Conservation (phyloP, 2,888 invertebrate species). For the Drosophila buzzatii region DNA sequence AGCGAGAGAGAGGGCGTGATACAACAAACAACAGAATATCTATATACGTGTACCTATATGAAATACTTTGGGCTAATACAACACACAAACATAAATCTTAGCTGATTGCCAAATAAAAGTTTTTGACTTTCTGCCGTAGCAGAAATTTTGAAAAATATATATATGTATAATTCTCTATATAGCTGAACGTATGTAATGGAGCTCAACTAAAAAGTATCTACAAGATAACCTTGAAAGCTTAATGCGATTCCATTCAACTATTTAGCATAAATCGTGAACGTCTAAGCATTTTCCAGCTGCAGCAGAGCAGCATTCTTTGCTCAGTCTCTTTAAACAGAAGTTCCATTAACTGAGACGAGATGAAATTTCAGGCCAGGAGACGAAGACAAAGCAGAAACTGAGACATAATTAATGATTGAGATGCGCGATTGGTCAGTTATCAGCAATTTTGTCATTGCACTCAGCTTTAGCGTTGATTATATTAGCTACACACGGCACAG, state of each 20-base stretch:
- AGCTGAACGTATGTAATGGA: slow-evolving; percentile 23
- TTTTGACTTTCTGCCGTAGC: slow-evolving; percentile 26
- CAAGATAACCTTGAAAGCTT: slow-evolving; percentile 56
- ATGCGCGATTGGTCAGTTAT: slow-evolving; percentile 59
- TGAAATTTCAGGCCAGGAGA: slow-evolving; percentile 14
- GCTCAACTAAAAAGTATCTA: slow-evolving; percentile 28
- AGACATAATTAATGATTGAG: slow-evolving; percentile 71
- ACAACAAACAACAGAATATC: slow-evolving; percentile 24
- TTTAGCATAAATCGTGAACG: slow-evolving; percentile 48
- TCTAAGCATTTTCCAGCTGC: slow-evolving; percentile 35
- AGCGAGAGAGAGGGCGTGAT: not conserved
- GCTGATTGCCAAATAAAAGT: slow-evolving; percentile 58
- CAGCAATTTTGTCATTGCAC: slow-evolving; percentile 78
- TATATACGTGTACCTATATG: slow-evolving; percentile 37
- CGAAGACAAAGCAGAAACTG: slow-evolving; percentile 42
- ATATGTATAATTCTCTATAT: slow-evolving; percentile 19
- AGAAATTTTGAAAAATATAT: slow-evolving; percentile 6
- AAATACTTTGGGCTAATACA: slow-evolving; percentile 58
- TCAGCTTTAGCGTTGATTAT: slow-evolving; percentile 72
- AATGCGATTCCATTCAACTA: slow-evolving; percentile 1
- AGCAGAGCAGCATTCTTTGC: not conserved
- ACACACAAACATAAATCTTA: slow-evolving; percentile 69
- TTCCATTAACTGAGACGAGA: slow-evolving; percentile 4
- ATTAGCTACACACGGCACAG: slow-evolving; percentile 28
- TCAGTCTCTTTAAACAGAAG: slow-evolving; percentile 6